Evolutionary conservation across 2,888 invertebrate genomes (phyloP).

Genomic region (Tridacna crocea): DNA sequence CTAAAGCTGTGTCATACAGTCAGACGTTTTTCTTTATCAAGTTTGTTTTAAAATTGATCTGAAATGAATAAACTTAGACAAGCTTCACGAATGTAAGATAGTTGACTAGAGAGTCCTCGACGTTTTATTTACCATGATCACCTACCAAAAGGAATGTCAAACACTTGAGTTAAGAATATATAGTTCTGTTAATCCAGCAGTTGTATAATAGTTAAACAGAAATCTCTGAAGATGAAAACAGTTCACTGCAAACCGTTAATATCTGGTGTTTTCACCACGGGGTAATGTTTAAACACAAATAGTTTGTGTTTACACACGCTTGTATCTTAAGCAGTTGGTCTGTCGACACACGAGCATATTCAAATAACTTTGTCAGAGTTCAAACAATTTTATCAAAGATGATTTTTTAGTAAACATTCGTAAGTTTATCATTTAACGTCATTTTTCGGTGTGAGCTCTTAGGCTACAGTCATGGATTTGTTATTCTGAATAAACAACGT

Average conservation of each 20-base stretch:
- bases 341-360: constrained; percentile 59
- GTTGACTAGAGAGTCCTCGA: too few species aligned
- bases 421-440: constrained; percentile 24
- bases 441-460: background rate
- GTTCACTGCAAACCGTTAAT: background rate
- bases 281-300: constrained; percentile 51
- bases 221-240: constrained; percentile 19
- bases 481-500: background rate
- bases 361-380: constrained; percentile 59
- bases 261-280: background rate
- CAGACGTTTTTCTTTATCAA: too few species aligned
- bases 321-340: constrained; percentile 49
- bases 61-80: too few species aligned
- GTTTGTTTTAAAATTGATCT: too few species aligned
- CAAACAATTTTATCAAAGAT: constrained; percentile 60
- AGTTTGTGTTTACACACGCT: constrained; percentile 53
- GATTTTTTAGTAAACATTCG: constrained; percentile 43
- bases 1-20: too few species aligned
- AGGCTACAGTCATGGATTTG: background rate
- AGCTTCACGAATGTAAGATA: too few species aligned
- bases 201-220: background rate
- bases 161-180: background rate
- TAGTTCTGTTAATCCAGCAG: background rate
- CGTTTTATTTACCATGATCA: too few species aligned
- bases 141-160: too few species aligned